These are phyloP conservation scores for Hippocampus mohnikei DNA, from an alignment of 2,113 vertebrate genomes.

Conservation along the genomic window DNA sequence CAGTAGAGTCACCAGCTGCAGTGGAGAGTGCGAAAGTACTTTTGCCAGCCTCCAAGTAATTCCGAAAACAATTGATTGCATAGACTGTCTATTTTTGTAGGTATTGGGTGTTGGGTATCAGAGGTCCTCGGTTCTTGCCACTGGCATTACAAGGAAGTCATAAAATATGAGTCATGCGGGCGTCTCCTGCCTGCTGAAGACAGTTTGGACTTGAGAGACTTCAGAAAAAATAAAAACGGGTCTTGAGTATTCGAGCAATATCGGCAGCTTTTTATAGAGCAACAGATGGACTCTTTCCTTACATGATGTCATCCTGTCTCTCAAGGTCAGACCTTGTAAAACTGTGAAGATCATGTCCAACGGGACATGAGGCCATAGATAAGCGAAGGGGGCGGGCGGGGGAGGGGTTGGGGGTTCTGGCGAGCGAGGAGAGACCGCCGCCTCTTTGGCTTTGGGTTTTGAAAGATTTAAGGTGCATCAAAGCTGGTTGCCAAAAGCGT, in stretches of 20 bases:
- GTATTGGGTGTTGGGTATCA: no score
- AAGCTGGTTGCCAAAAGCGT: neutral
- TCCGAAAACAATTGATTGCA: no score
- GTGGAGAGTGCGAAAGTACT: no score
- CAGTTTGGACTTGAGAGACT: neutral
- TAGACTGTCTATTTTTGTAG: no score
- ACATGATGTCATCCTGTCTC: conserved; percentile 20
- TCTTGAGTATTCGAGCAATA: conserved; percentile 7
- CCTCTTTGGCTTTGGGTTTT: neutral
- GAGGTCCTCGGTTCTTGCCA: neutral
- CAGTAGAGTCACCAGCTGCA: no score
- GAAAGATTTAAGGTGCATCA: neutral
- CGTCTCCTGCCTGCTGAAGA: neutral
- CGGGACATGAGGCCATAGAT: neutral
- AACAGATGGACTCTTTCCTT: conserved; percentile 8
- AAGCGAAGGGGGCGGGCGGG: neutral
- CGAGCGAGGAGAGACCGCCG: neutral
- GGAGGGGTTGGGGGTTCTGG: no score
- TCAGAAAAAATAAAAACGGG: conserved; percentile 23
- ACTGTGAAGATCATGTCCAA: neutral
- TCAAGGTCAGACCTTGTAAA: conserved; percentile 12
- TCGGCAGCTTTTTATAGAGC: neutral
- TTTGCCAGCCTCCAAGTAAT: no score
- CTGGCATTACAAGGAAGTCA: neutral
- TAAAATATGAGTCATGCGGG: neutral